phyloP scores from a whole-genome alignment of 2,797 vertebrate species.

The Crypturellus tataupa region DNA sequence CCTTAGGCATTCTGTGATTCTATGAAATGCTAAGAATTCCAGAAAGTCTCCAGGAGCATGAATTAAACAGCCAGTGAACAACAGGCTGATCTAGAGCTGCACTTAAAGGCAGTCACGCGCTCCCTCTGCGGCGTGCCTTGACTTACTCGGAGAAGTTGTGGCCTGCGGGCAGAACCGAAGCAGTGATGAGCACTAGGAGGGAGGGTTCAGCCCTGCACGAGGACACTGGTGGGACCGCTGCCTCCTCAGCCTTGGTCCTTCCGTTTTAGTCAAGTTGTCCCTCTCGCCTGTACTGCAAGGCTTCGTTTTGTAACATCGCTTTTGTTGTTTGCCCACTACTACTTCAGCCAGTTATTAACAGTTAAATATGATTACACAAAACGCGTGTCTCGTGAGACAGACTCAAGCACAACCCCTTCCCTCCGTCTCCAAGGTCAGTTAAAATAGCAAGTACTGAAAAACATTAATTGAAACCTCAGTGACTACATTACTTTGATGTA shows the following conservation, averaged over 20 bases:
- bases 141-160: not conserved
- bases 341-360: not conserved
- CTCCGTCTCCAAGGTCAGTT: not conserved
- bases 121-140: not conserved
- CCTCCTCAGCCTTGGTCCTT: not conserved
- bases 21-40: not conserved
- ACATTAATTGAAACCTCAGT: not conserved
- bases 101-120: not conserved
- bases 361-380: not conserved
- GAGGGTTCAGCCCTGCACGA: not conserved
- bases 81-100: not conserved
- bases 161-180: not conserved
- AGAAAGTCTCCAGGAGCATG: not conserved
- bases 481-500: not conserved
- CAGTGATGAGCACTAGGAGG: not conserved
- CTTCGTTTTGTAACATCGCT: not conserved
- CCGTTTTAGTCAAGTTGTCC: too few relatives aligned
- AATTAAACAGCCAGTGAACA: not conserved
- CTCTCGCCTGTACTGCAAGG: not conserved
- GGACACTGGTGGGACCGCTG: rapidly evolving
- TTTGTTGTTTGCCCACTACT: not conserved
- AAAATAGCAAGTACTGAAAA: too few relatives aligned
- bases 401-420: not conserved
- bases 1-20: too few relatives aligned
- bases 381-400: not conserved